Evolutionary conservation across 2,797 vertebrate genomes (phyloP).

Genomic region (Taenioides sp.): DNA sequence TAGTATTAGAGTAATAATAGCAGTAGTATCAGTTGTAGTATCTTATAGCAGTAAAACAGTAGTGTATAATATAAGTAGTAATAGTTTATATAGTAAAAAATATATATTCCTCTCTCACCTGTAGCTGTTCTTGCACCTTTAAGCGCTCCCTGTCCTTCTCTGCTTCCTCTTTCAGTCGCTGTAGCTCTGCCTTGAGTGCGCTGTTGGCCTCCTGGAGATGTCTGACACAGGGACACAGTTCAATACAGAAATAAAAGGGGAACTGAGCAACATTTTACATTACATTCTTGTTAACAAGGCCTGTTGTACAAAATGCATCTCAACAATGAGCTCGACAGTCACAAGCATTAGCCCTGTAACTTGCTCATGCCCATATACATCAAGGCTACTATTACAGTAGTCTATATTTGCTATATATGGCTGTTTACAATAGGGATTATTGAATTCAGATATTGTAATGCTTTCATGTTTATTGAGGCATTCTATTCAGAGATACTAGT

Average conservation of each 20-base stretch:
- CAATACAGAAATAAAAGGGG: conserved; percentile 35
- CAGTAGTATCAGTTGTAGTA: background rate
- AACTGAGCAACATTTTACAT: conserved; percentile 52
- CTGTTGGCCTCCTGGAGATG: conserved; percentile 69
- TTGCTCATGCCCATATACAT: conserved; percentile 15
- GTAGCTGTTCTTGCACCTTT: conserved; percentile 41
- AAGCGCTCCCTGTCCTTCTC: conserved; percentile 31
- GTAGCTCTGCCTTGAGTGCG: conserved; percentile 65
- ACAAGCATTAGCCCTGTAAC: conserved; percentile 31
- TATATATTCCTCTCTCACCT: conserved; percentile 8
- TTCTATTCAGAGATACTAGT: conserved; percentile 13
- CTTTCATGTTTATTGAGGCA: conserved; percentile 13
- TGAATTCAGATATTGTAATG: conserved; percentile 33
- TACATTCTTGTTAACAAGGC: conserved; percentile 56
- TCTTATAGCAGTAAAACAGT: no score
- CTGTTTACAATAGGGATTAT: conserved; percentile 30
- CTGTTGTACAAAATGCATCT: conserved; percentile 38
- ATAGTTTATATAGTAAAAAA: background rate
- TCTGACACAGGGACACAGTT: conserved; percentile 56
- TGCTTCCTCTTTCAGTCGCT: conserved; percentile 56
- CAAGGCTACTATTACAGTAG: conserved; percentile 33
- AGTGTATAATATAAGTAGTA: background rate
- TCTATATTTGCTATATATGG: conserved; percentile 26
- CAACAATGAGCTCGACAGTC: conserved; percentile 15
- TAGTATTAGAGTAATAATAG: background rate